A percentile compares a stretch with the other conserved stretches of the same genome.
phyloP scores from a whole-genome alignment of 2,888 invertebrate species.

The Cephus sareptanus region DNA sequence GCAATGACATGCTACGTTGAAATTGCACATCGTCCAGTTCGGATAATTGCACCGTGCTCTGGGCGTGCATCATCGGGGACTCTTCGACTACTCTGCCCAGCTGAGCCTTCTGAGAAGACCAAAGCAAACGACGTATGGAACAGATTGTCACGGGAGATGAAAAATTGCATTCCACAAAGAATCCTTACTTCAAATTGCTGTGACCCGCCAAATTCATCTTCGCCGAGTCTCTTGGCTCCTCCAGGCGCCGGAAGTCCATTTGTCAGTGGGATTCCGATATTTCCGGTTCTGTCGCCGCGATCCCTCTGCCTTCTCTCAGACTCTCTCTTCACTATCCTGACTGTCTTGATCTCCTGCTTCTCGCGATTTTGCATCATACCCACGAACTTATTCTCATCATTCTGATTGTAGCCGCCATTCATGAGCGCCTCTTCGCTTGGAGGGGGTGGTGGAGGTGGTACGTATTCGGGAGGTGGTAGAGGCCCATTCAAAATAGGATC shows the following conservation, averaged over 20 bases:
- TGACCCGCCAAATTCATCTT: slow-evolving; percentile 48
- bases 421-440: slow-evolving; percentile 49
- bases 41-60: slow-evolving; percentile 51
- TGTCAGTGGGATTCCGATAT: slow-evolving; percentile 55
- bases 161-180: background rate
- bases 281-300: slow-evolving; percentile 73
- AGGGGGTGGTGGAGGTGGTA: slow-evolving; percentile 60
- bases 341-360: slow-evolving; percentile 91
- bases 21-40: slow-evolving; percentile 59
- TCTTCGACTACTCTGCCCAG: slow-evolving; percentile 54
- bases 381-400: slow-evolving; percentile 52
- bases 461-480: slow-evolving; percentile 55
- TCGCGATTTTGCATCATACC: slow-evolving; percentile 75
- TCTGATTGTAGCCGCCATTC: slow-evolving; percentile 49
- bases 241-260: slow-evolving; percentile 55
- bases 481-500: slow-evolving; percentile 42
- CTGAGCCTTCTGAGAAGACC: slow-evolving; percentile 42
- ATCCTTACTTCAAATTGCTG: slow-evolving; percentile 52
- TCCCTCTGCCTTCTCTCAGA: slow-evolving; percentile 88
- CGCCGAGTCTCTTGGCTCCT: slow-evolving; percentile 51
- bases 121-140: background rate
- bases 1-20: slow-evolving; percentile 65
- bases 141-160: no score
- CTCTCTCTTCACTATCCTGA: slow-evolving; percentile 92
- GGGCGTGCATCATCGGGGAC: slow-evolving; percentile 50